These are phyloP conservation scores for Atta texana DNA, from an alignment of 1,140 invertebrate species.

Conservation along the genomic window DNA sequence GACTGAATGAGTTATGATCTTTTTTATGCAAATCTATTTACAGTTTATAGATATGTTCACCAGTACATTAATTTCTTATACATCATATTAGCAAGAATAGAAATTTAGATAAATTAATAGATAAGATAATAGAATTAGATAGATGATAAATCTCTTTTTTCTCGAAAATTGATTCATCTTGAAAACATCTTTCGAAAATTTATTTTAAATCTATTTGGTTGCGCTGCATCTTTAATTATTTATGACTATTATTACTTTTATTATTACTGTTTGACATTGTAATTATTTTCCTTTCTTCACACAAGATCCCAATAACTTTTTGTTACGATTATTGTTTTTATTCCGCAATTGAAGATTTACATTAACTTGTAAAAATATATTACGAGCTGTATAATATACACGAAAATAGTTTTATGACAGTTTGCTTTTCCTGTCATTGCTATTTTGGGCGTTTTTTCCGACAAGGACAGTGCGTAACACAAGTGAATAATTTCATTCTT, in stretches of 20 bases:
- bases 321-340: neutral
- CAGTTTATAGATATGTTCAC: neutral
- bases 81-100: neutral
- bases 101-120: neutral
- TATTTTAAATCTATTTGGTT: neutral
- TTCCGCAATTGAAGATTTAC: neutral
- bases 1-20: neutral
- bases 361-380: neutral
- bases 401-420: neutral
- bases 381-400: neutral
- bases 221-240: neutral
- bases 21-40: constrained; percentile 9
- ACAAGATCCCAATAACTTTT: neutral
- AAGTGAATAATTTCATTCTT: too few relatives aligned
- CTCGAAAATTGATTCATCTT: constrained; percentile 5
- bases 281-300: neutral
- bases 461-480: too few relatives aligned
- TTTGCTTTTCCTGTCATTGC: constrained; percentile 3
- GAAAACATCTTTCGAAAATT: neutral
- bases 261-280: neutral
- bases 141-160: neutral
- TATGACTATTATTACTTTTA: neutral
- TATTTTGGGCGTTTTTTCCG: too few relatives aligned
- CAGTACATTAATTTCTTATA: neutral
- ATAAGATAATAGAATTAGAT: too few relatives aligned